These are phyloP conservation scores for Callorhinus ursinus DNA, from an alignment of 2,113 vertebrate species.

Conservation along the genomic window DNA sequence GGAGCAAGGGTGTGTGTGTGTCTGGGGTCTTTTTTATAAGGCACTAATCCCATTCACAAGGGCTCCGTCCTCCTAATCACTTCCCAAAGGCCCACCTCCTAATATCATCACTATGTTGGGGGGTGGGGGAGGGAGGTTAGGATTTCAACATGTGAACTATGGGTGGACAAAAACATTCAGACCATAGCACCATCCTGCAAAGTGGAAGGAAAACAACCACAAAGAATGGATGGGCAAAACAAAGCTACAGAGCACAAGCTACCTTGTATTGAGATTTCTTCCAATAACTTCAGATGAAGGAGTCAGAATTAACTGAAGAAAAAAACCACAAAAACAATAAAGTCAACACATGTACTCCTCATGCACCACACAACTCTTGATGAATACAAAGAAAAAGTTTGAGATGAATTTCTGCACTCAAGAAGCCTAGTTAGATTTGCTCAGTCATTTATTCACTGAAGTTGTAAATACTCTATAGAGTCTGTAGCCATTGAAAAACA, in stretches of 20 bases:
- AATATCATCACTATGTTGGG: background rate
- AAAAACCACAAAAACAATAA: background rate
- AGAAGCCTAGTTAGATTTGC: background rate
- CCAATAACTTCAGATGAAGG: background rate
- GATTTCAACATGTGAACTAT: background rate
- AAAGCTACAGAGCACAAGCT: background rate
- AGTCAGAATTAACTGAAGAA: background rate
- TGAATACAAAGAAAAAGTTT: background rate
- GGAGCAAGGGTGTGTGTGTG: background rate
- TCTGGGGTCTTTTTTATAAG: background rate
- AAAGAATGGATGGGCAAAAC: background rate
- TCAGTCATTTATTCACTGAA: background rate
- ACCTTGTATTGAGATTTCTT: background rate
- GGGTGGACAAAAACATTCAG: background rate
- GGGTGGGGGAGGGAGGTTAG: background rate
- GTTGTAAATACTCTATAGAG: background rate
- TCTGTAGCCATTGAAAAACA: background rate
- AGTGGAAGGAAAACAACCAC: background rate
- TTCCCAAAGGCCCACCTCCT: background rate
- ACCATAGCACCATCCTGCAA: background rate
- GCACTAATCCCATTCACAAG: background rate
- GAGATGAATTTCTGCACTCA: background rate
- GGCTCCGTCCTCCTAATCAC: background rate
- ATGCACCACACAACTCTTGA: background rate
- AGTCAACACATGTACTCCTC: rapidly evolving